Conservation (phyloP, 2,888 invertebrate genomes). For the Acanthosoma haemorrhoidale region DNA sequence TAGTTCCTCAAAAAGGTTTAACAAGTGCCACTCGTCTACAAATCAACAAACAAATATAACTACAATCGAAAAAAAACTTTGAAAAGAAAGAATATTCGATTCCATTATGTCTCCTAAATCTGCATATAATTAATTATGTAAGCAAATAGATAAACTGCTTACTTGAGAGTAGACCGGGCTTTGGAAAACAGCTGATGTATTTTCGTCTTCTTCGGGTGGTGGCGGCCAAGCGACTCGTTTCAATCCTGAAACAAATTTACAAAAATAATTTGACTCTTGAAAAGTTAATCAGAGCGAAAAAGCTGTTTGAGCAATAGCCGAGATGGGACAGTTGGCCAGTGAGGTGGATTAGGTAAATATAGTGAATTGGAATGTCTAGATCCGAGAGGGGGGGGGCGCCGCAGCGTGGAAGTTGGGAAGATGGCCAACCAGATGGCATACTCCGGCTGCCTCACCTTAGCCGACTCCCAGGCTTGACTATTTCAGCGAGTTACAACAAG, state of each 20-base stretch:
- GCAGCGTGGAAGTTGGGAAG: not conserved
- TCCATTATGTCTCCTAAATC: too few species aligned
- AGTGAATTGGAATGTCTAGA: not conserved
- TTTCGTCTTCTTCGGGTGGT: constrained; percentile 56
- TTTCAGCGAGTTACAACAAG: too few species aligned
- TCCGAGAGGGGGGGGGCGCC: not conserved
- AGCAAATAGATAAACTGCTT: constrained; percentile 41
- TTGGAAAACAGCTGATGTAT: constrained; percentile 48
- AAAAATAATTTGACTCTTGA: not conserved
- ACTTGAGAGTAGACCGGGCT: constrained; percentile 58
- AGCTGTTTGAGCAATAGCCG: not conserved
- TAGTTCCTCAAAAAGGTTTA: too few species aligned
- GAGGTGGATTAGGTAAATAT: not conserved
- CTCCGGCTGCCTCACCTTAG: not conserved
- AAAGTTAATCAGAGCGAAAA: not conserved
- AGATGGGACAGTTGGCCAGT: not conserved
- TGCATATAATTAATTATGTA: not conserved
- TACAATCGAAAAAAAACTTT: not conserved
- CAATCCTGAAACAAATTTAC: constrained; percentile 57
- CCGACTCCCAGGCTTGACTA: not conserved
- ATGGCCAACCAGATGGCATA: not conserved
- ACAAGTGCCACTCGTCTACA: too few species aligned
- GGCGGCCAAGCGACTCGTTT: constrained; percentile 87
- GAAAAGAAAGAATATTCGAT: not conserved
- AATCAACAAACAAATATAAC: too few species aligned